Evolutionary conservation across 2,888 invertebrate genomes (phyloP).

Genomic region (Aspidiotus destructor): DNA sequence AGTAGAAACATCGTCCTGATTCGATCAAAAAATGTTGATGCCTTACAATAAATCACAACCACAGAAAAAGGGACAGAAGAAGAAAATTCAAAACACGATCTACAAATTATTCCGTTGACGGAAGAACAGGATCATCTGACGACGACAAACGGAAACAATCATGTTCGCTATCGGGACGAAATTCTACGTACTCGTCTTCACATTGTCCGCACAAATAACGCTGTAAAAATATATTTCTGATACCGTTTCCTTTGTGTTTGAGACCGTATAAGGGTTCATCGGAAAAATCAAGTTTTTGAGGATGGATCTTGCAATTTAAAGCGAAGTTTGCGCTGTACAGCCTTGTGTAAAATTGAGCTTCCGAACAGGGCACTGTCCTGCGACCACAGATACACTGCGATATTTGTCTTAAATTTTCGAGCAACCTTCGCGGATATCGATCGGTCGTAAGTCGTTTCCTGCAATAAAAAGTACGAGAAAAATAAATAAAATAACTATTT

Average conservation of each 20-base stretch:
- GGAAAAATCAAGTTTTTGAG: conserved; percentile 21
- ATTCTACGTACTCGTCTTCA: conserved; percentile 3
- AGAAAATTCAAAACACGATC: too few relatives aligned
- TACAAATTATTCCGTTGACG: too few relatives aligned
- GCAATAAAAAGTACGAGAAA: not conserved
- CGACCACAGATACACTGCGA: conserved; percentile 13
- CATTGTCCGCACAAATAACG: conserved; percentile 19
- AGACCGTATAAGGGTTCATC: conserved; percentile 7
- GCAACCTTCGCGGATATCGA: conserved; percentile 4
- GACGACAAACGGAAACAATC: conserved; percentile 1
- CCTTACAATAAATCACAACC: too few relatives aligned
- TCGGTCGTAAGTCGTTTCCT: not conserved
- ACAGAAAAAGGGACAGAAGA: too few relatives aligned
- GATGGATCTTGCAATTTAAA: conserved; percentile 15
- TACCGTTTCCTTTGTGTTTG: conserved; percentile 14
- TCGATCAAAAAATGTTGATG: too few relatives aligned
- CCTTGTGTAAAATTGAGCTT: conserved; percentile 7
- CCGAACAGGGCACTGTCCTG: not conserved
- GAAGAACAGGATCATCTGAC: not conserved
- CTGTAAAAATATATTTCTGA: conserved; percentile 18
- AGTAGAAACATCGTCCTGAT: too few relatives aligned
- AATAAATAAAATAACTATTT: not conserved
- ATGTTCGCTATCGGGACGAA: not conserved
- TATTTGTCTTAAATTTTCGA: conserved; percentile 11
- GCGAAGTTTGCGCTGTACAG: conserved; percentile 13